Evolutionary conservation across 2,113 vertebrate genomes (phyloP).

Genomic region (Petrocephalus zakoni): DNA sequence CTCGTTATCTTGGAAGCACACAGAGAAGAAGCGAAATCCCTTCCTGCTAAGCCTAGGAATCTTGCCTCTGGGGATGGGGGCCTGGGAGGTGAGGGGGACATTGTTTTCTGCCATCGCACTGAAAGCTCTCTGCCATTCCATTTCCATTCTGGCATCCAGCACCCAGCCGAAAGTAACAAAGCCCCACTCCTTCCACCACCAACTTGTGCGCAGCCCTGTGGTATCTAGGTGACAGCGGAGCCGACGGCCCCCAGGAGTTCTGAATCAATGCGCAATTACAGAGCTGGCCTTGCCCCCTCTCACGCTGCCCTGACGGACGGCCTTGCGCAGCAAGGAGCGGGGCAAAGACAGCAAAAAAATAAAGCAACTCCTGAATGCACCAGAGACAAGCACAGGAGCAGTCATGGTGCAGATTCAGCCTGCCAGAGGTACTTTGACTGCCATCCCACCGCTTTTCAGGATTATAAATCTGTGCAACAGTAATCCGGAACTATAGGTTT

Average conservation of each 20-base stretch:
- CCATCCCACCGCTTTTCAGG: not conserved
- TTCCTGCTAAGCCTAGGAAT: constrained; percentile 13
- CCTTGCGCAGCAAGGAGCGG: not conserved
- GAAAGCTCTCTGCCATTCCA: constrained; percentile 15
- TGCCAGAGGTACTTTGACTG: not conserved
- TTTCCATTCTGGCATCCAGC: constrained; percentile 16
- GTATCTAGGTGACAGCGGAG: not conserved
- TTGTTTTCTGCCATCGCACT: constrained; percentile 4
- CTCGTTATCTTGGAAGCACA: constrained; percentile 20
- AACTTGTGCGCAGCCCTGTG: not conserved
- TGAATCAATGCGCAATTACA: not conserved
- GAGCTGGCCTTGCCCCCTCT: not conserved
- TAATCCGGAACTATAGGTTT: not conserved
- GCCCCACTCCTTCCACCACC: not conserved
- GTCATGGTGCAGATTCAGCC: not conserved
- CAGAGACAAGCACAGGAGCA: not conserved
- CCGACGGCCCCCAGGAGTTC: not conserved
- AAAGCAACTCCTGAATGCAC: not conserved
- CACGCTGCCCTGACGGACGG: not conserved
- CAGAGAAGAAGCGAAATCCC: constrained; percentile 13
- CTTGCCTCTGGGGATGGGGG: constrained; percentile 11
- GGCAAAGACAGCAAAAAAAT: not conserved
- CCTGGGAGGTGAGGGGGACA: not conserved
- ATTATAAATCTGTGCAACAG: constrained; percentile 20
- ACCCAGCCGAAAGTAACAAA: constrained; percentile 2